Conservation (phyloP, 2,888 invertebrate genomes). For the Agrochola macilenta region DNA sequence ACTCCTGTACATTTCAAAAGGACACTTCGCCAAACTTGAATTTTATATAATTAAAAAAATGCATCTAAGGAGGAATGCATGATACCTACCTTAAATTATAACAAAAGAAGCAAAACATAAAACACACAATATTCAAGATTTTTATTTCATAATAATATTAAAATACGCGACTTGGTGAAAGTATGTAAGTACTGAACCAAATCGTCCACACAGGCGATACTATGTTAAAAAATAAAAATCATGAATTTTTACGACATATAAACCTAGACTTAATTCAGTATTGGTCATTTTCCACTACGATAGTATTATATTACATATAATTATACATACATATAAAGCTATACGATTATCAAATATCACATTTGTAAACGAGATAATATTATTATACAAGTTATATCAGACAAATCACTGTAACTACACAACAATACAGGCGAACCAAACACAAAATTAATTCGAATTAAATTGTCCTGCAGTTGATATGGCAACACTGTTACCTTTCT, state of each 20-base stretch:
- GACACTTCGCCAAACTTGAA: slow-evolving; percentile 36
- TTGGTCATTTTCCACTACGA: slow-evolving; percentile 62
- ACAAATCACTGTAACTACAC: slow-evolving; percentile 10
- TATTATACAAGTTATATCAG: slow-evolving; percentile 35
- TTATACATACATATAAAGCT: slow-evolving; percentile 42
- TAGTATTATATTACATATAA: slow-evolving; percentile 34
- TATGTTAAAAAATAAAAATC: slow-evolving; percentile 2
- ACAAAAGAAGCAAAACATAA: slow-evolving; percentile 12
- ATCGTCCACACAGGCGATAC: no score
- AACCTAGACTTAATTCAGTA: slow-evolving; percentile 48
- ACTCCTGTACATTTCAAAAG: slow-evolving; percentile 33
- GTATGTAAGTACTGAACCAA: background rate
- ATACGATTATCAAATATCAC: slow-evolving; percentile 60
- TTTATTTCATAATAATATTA: background rate
- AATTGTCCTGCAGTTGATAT: background rate
- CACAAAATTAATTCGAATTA: background rate
- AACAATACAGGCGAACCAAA: slow-evolving; percentile 6
- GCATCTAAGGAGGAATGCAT: slow-evolving; percentile 10
- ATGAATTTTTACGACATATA: background rate
- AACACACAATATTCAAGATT: background rate
- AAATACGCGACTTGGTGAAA: background rate
- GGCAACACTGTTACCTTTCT: background rate
- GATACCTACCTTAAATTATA: background rate
- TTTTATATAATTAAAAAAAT: slow-evolving; percentile 3
- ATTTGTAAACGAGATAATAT: slow-evolving; percentile 56